phyloP scores from a whole-genome alignment of 2,888 invertebrate genomes.

The Dryobota labecula region DNA sequence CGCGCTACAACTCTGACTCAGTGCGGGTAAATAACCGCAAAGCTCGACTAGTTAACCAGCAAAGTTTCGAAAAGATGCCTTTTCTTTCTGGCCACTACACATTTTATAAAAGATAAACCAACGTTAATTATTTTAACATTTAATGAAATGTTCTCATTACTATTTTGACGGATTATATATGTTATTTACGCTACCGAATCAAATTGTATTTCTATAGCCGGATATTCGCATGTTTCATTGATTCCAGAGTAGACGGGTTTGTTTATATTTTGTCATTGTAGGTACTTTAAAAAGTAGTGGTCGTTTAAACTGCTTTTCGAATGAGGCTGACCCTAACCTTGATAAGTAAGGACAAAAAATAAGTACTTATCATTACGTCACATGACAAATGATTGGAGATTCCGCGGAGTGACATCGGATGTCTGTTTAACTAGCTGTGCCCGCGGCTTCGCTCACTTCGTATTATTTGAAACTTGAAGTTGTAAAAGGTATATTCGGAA shows the following conservation, averaged over 20 bases:
- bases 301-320: slow-evolving; percentile 17
- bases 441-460: not conserved
- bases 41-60: slow-evolving; percentile 8
- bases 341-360: slow-evolving; percentile 35
- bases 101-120: slow-evolving; percentile 10
- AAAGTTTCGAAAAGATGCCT: slow-evolving; percentile 7
- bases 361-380: slow-evolving; percentile 20
- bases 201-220: slow-evolving; percentile 44
- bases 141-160: not conserved
- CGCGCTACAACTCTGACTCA: slow-evolving; percentile 70
- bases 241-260: slow-evolving; percentile 2
- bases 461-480: not conserved
- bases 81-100: slow-evolving; percentile 10
- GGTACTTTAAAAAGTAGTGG: slow-evolving; percentile 16
- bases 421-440: not conserved
- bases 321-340: slow-evolving; percentile 41
- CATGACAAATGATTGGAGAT: slow-evolving; percentile 49
- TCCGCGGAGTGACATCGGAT: slow-evolving; percentile 20
- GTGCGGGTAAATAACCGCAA: slow-evolving; percentile 77
- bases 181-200: slow-evolving; percentile 3
- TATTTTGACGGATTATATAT: not conserved
- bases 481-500: too few relatives aligned
- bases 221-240: slow-evolving; percentile 32
- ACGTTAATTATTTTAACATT: not conserved
- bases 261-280: slow-evolving; percentile 22